These are phyloP conservation scores for Teleogryllus occipitalis DNA, from an alignment of 1,140 invertebrate genomes.

Conservation along the genomic window DNA sequence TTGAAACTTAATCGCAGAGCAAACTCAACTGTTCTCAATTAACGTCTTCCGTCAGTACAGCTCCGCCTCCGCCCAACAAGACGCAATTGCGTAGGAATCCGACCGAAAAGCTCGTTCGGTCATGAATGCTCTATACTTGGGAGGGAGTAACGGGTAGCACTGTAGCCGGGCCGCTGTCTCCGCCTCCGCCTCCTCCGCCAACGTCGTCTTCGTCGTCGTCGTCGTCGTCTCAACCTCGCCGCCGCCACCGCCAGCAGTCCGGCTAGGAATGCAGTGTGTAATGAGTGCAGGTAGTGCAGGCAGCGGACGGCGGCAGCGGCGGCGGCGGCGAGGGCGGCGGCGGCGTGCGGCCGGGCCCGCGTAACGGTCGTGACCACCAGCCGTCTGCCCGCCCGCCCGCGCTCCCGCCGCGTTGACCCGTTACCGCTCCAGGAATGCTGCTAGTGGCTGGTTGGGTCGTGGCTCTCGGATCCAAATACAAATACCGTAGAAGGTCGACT, in stretches of 20 bases:
- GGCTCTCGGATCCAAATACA: not conserved
- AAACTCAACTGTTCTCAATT: too few species aligned
- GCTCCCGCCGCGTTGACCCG: not conserved
- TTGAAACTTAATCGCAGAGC: too few species aligned
- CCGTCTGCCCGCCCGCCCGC: not conserved
- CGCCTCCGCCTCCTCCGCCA: not conserved
- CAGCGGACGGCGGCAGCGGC: too few species aligned
- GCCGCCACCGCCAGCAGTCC: not conserved
- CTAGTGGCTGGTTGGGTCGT: not conserved
- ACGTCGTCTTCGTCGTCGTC: not conserved
- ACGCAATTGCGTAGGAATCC: too few species aligned
- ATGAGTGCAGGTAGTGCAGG: slow-evolving; percentile 2
- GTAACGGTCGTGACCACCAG: not conserved
- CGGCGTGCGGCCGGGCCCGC: too few species aligned
- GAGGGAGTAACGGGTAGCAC: too few species aligned
- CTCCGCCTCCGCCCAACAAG: too few species aligned
- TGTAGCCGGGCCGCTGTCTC: not conserved
- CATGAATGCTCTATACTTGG: too few species aligned
- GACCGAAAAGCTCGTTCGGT: too few species aligned
- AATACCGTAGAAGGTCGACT: not conserved
- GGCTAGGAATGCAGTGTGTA: not conserved
- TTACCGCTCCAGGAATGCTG: not conserved
- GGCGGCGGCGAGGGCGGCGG: too few species aligned
- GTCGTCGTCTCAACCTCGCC: not conserved
- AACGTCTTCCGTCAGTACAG: too few species aligned